Evolutionary conservation across 1,140 invertebrate species (phyloP).

Genomic region (Papilio machaon): DNA sequence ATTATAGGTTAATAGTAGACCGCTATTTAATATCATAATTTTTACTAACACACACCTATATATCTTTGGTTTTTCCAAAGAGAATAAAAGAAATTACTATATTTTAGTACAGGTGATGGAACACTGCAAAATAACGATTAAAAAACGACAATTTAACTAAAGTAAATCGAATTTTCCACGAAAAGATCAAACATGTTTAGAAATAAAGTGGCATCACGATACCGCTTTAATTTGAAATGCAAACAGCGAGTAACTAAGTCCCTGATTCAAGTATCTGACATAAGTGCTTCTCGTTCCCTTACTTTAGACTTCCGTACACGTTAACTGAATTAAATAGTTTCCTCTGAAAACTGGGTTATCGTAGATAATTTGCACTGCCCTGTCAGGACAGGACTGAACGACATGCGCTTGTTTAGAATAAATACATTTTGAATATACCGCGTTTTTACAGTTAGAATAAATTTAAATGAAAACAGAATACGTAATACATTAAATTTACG

Average conservation of each 20-base stretch:
- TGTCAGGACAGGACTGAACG: background rate
- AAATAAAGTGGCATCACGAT: background rate
- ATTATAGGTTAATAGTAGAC: too few relatives aligned
- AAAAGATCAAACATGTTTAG: background rate
- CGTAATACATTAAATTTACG: background rate
- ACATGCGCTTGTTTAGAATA: conserved; percentile 36
- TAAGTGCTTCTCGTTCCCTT: conserved; percentile 58
- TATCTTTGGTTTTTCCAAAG: too few relatives aligned
- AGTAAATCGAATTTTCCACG: background rate
- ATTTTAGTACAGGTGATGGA: too few relatives aligned
- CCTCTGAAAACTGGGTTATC: conserved; percentile 64
- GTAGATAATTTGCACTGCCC: conserved; percentile 59
- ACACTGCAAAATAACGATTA: too few relatives aligned
- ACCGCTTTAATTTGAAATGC: background rate
- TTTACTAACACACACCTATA: too few relatives aligned
- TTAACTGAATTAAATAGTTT: conserved; percentile 72
- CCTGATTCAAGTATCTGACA: conserved; percentile 38
- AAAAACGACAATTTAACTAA: too few relatives aligned
- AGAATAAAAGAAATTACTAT: too few relatives aligned
- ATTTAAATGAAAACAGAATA: conserved; percentile 15
- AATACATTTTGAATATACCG: conserved; percentile 30
- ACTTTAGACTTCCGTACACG: conserved; percentile 50
- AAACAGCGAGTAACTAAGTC: conserved; percentile 7
- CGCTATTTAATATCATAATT: too few relatives aligned
- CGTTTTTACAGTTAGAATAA: conserved; percentile 23